Evolutionary conservation across 2,888 invertebrate species (phyloP).

Genomic region (Diplolepis rosae): DNA sequence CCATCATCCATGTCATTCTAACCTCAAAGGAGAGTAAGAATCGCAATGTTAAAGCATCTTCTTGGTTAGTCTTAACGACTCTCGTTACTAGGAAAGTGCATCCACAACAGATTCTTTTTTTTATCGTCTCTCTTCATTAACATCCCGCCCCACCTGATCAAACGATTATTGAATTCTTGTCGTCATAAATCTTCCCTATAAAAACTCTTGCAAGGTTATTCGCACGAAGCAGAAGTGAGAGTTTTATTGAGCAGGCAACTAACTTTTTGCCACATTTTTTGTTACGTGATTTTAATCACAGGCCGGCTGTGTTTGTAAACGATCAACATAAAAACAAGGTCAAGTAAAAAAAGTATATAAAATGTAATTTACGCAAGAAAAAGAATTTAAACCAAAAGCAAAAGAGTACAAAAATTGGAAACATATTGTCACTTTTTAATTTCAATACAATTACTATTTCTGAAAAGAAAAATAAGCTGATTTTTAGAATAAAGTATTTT

Average conservation of each 20-base stretch:
- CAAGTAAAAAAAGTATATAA: no score
- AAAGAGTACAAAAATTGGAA: no score
- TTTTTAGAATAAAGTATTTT: no score
- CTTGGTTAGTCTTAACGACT: slow-evolving; percentile 39
- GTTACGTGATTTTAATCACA: neutral
- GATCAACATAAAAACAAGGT: no score
- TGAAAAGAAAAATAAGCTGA: no score
- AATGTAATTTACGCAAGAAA: no score
- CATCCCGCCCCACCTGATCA: neutral
- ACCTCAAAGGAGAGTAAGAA: slow-evolving; percentile 42
- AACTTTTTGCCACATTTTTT: neutral
- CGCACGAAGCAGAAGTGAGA: neutral
- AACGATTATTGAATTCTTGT: slow-evolving; percentile 4
- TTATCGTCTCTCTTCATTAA: slow-evolving; percentile 25
- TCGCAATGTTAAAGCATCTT: slow-evolving; percentile 35
- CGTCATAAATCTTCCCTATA: neutral
- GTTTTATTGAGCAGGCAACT: slow-evolving; percentile 2
- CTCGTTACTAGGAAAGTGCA: slow-evolving; percentile 42
- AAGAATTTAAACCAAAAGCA: no score
- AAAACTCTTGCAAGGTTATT: neutral
- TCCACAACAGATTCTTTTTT: slow-evolving; percentile 31
- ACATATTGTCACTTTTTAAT: no score
- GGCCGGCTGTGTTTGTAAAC: no score
- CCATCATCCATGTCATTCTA: slow-evolving; percentile 41
- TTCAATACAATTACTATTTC: no score